Evolutionary conservation across 2,113 vertebrate species (phyloP), one percentile per base, ranked within the genome.

Genomic region (Nipponia nippon): DNA sequence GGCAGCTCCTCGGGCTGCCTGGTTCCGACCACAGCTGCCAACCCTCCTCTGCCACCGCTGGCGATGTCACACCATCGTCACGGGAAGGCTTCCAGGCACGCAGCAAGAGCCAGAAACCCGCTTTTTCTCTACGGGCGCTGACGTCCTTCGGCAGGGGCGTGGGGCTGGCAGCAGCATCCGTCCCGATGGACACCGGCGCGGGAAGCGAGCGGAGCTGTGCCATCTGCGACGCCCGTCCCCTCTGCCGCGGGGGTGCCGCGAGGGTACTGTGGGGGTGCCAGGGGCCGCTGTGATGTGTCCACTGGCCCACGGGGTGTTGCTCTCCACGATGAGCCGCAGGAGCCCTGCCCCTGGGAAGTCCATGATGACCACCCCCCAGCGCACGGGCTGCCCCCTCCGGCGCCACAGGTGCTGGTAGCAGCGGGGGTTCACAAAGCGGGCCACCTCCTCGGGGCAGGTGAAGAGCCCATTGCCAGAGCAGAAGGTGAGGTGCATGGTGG

Each of bases 381-480:
- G 97, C 77, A 97, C 83, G 8, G 96, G 97, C 93, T 87, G 93
- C 36, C 95, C 92, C 0, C 27, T 61, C 29, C 91, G 91, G 67
- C 59, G 52, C 58, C 27, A 89, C 86, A 99, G 96, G 96, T 98
- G 98, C 85, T 98, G 67, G 27, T 98, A 97, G 59, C 98, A 98
- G 40, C 92, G 91, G 27, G 89, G 70, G 29, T 99, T 99, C 92
- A 99, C 82, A 4, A 96, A 93, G 78, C 95, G 96, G 27, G 98
- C 98, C 16, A 99, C 91, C 6, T 97, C 94, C 80, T 97, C 95
- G 1, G 99, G 98, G 69, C 86, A 97, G 2, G 98, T 98, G 10
- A 98, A 98, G 82, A 99, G 77, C 22, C 98, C 98, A 0, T 98
- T 98, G n/a, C 98, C 98, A 0, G 98, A 99, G 97, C 97, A 97